These are phyloP conservation scores for Chiridota heheva DNA, from an alignment of 35 echinoderm and acorn worm genomes.

Conservation along the genomic window DNA sequence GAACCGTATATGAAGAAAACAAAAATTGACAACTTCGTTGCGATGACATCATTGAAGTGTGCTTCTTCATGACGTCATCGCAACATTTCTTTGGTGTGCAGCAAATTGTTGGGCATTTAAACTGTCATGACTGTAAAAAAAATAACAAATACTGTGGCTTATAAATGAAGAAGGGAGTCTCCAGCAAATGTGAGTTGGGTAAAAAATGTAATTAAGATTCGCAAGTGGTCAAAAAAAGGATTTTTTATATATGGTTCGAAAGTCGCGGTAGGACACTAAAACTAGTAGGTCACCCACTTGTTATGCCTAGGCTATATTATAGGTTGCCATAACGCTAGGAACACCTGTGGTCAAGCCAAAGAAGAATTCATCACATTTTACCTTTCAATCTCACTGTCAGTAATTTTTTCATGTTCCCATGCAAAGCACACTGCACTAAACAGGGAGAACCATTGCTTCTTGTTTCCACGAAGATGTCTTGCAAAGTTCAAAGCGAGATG, in stretches of 20 bases:
- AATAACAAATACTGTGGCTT: too few species aligned
- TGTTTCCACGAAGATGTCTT: constrained; percentile 46
- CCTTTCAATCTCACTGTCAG: constrained; percentile 38
- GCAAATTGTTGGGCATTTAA: too few species aligned
- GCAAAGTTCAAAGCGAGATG: constrained; percentile 47
- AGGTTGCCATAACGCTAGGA: too few species aligned
- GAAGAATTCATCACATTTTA: not conserved
- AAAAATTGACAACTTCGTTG: not conserved
- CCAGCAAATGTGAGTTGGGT: too few species aligned
- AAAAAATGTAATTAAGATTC: too few species aligned
- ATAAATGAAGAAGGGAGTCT: too few species aligned
- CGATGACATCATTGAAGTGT: not conserved
- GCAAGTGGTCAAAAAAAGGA: too few species aligned
- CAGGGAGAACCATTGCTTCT: constrained; percentile 31
- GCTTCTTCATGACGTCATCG: not conserved
- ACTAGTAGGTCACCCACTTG: not conserved
- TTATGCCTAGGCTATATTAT: not conserved
- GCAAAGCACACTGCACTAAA: constrained; percentile 61
- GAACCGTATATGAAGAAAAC: not conserved
- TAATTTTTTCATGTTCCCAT: constrained; percentile 43
- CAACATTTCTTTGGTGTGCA: too few species aligned
- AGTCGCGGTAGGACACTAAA: not conserved
- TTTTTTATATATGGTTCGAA: too few species aligned
- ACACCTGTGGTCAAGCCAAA: not conserved
- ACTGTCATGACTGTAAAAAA: too few species aligned